Evolutionary conservation across 1,140 invertebrate genomes (phyloP).

Genomic region (Aphidius ervi): DNA sequence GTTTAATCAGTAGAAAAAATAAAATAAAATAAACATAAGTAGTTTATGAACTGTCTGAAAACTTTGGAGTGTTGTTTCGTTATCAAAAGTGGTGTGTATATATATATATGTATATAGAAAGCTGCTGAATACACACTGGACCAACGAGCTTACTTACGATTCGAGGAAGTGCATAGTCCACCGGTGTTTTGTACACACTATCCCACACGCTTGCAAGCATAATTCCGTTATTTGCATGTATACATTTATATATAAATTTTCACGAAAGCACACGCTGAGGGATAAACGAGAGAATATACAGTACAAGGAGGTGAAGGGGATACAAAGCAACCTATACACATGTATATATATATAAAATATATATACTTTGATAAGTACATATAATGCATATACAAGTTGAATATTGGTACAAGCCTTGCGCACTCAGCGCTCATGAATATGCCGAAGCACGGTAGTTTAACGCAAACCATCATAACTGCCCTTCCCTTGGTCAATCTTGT

Average conservation of each 20-base stretch:
- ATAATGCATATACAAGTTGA: slow-evolving; percentile 26
- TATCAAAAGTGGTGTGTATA: slow-evolving; percentile 9
- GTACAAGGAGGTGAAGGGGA: slow-evolving; percentile 13
- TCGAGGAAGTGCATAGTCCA: slow-evolving; percentile 16
- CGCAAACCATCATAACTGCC: slow-evolving; percentile 23
- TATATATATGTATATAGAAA: slow-evolving; percentile 3
- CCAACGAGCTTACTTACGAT: slow-evolving; percentile 16
- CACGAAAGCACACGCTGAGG: slow-evolving; percentile 11
- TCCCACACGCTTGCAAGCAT: slow-evolving; percentile 17
- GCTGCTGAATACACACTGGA: slow-evolving; percentile 14
- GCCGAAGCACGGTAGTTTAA: slow-evolving; percentile 41
- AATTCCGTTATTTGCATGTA: slow-evolving; percentile 23
- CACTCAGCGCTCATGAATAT: slow-evolving; percentile 48
- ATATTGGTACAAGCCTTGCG: slow-evolving; percentile 44
- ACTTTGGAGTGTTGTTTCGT: slow-evolving; percentile 10
- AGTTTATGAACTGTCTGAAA: slow-evolving; percentile 1
- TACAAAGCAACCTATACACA: background rate
- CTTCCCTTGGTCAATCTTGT: slow-evolving; percentile 35
- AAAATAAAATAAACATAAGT: background rate
- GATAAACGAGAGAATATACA: background rate
- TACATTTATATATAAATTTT: slow-evolving; percentile 27
- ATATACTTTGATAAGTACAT: slow-evolving; percentile 23
- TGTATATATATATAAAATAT: slow-evolving; percentile 7
- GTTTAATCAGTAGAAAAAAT: slow-evolving; percentile 1
- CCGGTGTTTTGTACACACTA: slow-evolving; percentile 13